Base-by-base conservation (phyloP, 2,888 invertebrate genomes). In the Cataglyphis altisquamis region DNA sequence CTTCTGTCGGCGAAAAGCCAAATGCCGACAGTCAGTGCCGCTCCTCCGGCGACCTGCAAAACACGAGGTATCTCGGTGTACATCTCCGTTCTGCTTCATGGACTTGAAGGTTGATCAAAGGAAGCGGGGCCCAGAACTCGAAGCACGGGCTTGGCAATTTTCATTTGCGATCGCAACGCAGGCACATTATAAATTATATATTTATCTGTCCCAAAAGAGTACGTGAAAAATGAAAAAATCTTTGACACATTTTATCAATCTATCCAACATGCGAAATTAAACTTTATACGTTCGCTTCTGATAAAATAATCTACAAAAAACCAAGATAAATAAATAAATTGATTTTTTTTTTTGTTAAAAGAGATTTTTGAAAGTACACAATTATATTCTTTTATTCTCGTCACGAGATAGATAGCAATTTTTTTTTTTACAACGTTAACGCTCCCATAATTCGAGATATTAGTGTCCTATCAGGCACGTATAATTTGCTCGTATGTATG, bases 1-100 rank as follows among this genome's bases (percentile, higher is more conserved):
- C 95, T 96, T 94, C 96, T 96, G 94, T 97, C 97, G 74, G 96
- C 96, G 48, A 96, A 96, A 55, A 97, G 93, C 97, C 97, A 97
- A 94, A 97, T 96, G 92, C 97, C 97, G 82, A 97, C 95, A 48
- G 96, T 96, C 86, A 97, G 94, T 75, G 97, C 96, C 84, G 96
- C 95, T 84, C 96, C 96, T 82, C 97, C 97, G 83, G 96, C 95
- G 85, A 96, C 92, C 96, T 96, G 93, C 80, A 95, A 95, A 86
- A 85, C 52, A 82, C 6, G 6, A 21, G 8, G 8, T n/a, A 32
- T 4, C 62, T 80, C 45, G 62, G 18, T 68, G 32, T 62, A 25
- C 21, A 62, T 80, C 77, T 78, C 64, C 83, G 83, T 83, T 84
- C 48, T 84, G 84, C 83, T 77, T 64, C 70, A 64, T 4, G 36